Conservation (phyloP, 1,140 invertebrate species). For the Tribolium madens region DNA sequence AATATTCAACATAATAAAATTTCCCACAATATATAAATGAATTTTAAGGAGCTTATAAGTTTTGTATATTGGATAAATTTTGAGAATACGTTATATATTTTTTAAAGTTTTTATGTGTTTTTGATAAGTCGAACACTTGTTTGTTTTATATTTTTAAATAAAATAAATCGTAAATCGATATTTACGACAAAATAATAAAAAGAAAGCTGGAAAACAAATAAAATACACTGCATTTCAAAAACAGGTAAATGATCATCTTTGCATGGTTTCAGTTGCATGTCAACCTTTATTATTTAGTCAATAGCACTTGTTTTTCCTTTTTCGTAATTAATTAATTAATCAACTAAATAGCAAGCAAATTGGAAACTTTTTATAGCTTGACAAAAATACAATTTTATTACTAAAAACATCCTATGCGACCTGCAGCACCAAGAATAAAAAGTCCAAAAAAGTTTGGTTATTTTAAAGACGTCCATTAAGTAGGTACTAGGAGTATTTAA, state of each 20-base stretch:
- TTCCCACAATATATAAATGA: too few relatives aligned
- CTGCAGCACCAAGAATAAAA: too few relatives aligned
- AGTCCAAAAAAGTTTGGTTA: too few relatives aligned
- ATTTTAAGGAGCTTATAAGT: too few relatives aligned
- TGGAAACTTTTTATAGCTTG: neutral
- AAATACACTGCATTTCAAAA: neutral
- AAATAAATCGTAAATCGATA: neutral
- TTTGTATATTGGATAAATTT: too few relatives aligned
- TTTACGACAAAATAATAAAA: neutral
- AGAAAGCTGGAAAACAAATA: neutral
- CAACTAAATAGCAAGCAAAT: neutral
- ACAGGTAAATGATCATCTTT: neutral
- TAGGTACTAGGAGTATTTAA: too few relatives aligned
- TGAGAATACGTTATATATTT: too few relatives aligned
- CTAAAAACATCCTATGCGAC: too few relatives aligned
- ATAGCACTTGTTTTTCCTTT: neutral
- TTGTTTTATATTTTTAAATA: neutral
- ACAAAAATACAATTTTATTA: too few relatives aligned
- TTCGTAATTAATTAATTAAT: conserved; percentile 13
- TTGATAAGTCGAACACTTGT: neutral
- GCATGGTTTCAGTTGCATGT: conserved; percentile 14
- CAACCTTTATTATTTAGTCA: conserved; percentile 6
- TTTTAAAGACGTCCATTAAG: too few relatives aligned
- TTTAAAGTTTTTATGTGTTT: neutral
- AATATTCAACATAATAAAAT: too few relatives aligned